Base-by-base conservation (phyloP, 2,797 vertebrate species). In the Telmatherina bonti region DNA sequence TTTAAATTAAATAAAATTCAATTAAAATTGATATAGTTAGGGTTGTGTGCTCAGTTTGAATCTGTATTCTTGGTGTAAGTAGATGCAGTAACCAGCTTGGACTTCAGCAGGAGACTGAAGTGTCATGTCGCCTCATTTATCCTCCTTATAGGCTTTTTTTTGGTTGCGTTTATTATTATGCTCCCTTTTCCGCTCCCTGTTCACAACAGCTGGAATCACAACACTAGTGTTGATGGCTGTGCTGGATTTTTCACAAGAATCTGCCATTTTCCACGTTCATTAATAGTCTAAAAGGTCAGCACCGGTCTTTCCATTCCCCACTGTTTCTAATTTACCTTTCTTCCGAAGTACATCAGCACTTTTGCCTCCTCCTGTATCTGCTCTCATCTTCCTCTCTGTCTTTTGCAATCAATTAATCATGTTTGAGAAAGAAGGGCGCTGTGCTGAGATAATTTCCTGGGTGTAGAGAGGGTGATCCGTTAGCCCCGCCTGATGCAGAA, bases 401-500 rank as follows among this genome's bases (percentile, higher is more conserved):
- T 74, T 61, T 73, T 81, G 55, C 73, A 84, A 92, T 93, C 90
- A 93, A 92, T 94, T 93, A 93, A 94, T 95, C 93, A 93, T 86
- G 88, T 78, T 86, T 87, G 81, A 76, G 78, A 83, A 85, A 83
- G 82, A 72, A 84, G 85, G 86, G 85, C 29, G 69, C 79, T 76
- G 80, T 88, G 85, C 88, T 84, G 82, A 91, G 90, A 90, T 94
- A 91, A 95, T 93, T 94, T 94, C 93, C 90, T 91, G 83, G 82
- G 82, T 70, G 81, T 87, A 89, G 91, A 93, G 87, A 81, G 77
- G 88, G 87, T 89, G 88, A 94, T 95, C 91, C 88, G 92, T 93
- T 93, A 91, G 88, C 80, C 74, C 79, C 54, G 76, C 73, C 83
- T 79, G 84, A 92, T 92, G 87, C 91, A 81, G 91, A 86, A 90